Conservation (phyloP, 2,797 vertebrate genomes). For the Oreochromis grahami region DNA sequence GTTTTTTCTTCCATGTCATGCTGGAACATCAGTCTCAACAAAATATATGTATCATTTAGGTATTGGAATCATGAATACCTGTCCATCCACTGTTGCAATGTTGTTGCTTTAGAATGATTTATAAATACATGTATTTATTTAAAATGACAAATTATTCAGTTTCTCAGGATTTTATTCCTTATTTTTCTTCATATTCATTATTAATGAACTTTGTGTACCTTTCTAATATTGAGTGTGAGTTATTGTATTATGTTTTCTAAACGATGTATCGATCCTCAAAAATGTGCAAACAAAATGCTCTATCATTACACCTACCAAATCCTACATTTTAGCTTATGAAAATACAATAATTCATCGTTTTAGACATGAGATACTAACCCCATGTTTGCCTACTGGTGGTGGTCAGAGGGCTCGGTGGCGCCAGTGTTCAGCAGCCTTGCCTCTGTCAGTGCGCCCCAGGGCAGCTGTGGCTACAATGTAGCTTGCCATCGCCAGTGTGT, state of each 20-base stretch:
- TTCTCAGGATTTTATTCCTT: fast-evolving
- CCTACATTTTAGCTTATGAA: neutral
- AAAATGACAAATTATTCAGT: neutral
- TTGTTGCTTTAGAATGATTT: neutral
- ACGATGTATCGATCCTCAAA: neutral
- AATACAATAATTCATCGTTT: neutral
- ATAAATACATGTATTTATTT: neutral
- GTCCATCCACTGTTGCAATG: neutral
- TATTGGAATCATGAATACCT: neutral
- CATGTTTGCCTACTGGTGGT: too few relatives aligned
- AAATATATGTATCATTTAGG: neutral
- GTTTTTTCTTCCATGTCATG: neutral
- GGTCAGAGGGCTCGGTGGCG: too few relatives aligned
- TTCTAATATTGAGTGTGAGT: neutral
- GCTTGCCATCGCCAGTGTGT: too few relatives aligned
- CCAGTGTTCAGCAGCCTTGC: too few relatives aligned
- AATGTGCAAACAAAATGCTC: neutral
- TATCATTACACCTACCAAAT: neutral
- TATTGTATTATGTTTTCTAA: neutral
- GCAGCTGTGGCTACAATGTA: too few relatives aligned
- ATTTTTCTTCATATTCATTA: neutral
- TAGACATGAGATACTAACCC: neutral
- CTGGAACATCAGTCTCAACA: neutral
- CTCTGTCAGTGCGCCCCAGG: too few relatives aligned
- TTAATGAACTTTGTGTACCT: neutral